A percentile compares a stretch with the other conserved stretches of the same genome.
Conservation (phyloP, 1,140 invertebrate species). For the Limonius californicus region DNA sequence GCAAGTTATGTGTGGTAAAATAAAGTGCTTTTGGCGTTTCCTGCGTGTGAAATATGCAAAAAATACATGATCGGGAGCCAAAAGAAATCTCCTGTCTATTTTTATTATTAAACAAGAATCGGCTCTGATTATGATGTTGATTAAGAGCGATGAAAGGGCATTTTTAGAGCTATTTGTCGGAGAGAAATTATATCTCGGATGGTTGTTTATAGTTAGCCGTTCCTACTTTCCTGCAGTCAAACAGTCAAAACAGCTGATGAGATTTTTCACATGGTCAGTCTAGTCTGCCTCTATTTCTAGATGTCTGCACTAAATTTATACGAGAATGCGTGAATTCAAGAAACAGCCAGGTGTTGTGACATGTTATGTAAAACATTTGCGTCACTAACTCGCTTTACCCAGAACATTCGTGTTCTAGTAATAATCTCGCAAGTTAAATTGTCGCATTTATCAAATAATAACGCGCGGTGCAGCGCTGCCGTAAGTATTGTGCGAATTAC, state of each 20-base stretch:
- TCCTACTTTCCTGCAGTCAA: neutral
- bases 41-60: too few species aligned
- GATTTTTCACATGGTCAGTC: slow-evolving; percentile 12
- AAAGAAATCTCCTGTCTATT: too few species aligned
- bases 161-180: too few species aligned
- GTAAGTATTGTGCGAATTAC: neutral
- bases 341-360: slow-evolving; percentile 13
- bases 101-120: too few species aligned
- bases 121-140: too few species aligned
- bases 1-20: too few species aligned
- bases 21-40: too few species aligned
- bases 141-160: too few species aligned
- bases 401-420: slow-evolving; percentile 8
- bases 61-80: too few species aligned
- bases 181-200: too few species aligned
- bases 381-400: slow-evolving; percentile 1
- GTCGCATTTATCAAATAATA: slow-evolving; percentile 12
- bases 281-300: slow-evolving; percentile 6
- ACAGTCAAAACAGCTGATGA: neutral
- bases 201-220: neutral
- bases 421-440: slow-evolving; percentile 12
- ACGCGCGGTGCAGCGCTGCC: neutral
- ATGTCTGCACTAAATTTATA: slow-evolving; percentile 11
- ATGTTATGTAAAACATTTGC: slow-evolving; percentile 15
- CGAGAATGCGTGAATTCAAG: slow-evolving; percentile 9